Evolutionary conservation across 92 coral and sea anemone species (phyloP).

Genomic region (Porites evermanni): DNA sequence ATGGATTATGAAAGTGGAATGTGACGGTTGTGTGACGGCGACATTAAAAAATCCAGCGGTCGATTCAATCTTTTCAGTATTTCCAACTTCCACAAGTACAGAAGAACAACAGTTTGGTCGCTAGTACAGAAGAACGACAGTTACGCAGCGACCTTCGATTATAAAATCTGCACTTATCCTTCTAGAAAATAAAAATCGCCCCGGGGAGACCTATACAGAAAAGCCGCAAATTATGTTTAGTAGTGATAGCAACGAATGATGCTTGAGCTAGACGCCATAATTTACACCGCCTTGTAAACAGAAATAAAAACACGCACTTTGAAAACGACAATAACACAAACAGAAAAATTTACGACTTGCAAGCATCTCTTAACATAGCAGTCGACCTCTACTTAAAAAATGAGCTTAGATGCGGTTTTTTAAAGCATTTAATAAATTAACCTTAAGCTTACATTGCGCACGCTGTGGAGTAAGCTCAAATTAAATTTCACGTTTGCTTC

Average conservation of each 20-base stretch:
- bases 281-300: not conserved
- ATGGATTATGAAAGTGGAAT: too few species aligned
- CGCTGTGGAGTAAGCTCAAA: not conserved
- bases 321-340: not conserved
- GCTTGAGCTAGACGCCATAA: not conserved
- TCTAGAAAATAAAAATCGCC: slow-evolving; percentile 6
- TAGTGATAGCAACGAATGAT: slow-evolving; percentile 13
- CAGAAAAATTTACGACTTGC: not conserved
- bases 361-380: not conserved
- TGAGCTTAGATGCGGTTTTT: not conserved
- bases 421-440: not conserved
- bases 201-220: not conserved
- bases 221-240: not conserved
- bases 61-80: not conserved
- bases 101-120: not conserved
- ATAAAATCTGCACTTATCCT: not conserved
- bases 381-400: not conserved
- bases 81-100: not conserved
- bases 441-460: not conserved
- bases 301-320: not conserved
- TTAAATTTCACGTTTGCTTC: not conserved
- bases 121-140: not conserved
- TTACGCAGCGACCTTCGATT: not conserved
- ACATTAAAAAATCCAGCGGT: not conserved
- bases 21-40: too few species aligned